Evolutionary conservation across 2,888 invertebrate genomes (phyloP), one percentile per base, ranked within the genome.

Genomic region (Perithous albicinctus): DNA sequence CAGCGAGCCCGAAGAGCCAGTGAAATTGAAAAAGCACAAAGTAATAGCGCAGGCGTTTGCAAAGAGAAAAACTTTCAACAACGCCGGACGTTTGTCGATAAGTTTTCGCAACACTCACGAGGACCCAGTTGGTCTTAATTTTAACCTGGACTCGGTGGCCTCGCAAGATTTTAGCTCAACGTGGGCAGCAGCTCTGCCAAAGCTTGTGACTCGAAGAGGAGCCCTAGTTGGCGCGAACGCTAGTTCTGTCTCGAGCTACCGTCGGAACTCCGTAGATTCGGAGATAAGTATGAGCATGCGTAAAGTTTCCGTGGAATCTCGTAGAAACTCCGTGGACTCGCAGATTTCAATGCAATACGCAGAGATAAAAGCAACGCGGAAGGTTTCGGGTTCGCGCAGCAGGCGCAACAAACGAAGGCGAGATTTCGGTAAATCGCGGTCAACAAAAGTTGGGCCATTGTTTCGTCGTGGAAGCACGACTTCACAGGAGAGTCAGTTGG

Each of bases 1-100:
- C 15, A 95, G 95, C 85, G 95, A 95, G 89, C 91, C 94, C 0
- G 94, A 95, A 78, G 95, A 95, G 85, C 96, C 96, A 0, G 95
- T 96, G 79, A 96, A 95, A 88, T 89, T 96, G 67, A 96, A 96
- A 90, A 98, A 98, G 89, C 98, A 98, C 93, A 97, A 97, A 93
- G 95, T 98, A 63, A 98, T 99, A 75, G 97, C 98, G 20, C 96
- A 97, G 91, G 98, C 97, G 0, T 99, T 97, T 94, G 96, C 97
- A 0, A 97, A 97, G 77, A 95, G 98, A 51, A 96, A 97, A 87
- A 96, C 97, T 89, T 95, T 98, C 88, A 96, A 97, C 85, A 96
- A 96, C 89, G 96, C 96, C 85, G 98, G 97, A 6, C 94, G 97
- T 10, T 94, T 98, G 56, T 98, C 98, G 56, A 96, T 98, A 89